These are phyloP conservation scores for Bradynema listronoti DNA, from an alignment of 1,140 invertebrate genomes.

Conservation along the genomic window DNA sequence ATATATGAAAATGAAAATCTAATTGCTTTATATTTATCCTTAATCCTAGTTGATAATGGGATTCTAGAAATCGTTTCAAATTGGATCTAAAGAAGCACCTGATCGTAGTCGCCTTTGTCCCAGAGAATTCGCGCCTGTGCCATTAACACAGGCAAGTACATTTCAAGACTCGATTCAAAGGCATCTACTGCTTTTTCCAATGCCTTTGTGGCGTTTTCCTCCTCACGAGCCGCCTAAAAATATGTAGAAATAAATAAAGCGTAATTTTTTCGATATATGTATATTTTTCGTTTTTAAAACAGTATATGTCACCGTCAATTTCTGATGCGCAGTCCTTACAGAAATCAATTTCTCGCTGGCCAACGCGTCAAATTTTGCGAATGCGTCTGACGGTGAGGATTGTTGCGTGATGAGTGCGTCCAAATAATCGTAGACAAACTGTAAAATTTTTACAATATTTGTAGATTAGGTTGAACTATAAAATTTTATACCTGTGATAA, in stretches of 20 bases:
- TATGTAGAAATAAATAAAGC: conserved; percentile 1
- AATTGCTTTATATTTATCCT: conserved; percentile 64
- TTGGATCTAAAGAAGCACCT: no score
- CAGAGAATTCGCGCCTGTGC: conserved; percentile 98
- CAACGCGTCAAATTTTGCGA: conserved; percentile 90
- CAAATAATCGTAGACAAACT: conserved; percentile 68
- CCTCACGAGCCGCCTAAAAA: conserved; percentile 26
- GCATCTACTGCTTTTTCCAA: conserved; percentile 37
- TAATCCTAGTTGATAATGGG: conserved; percentile 62
- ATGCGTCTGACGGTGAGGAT: conserved; percentile 91
- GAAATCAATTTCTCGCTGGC: conserved; percentile 81
- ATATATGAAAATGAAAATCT: not conserved
- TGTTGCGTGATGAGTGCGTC: conserved; percentile 94
- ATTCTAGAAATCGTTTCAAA: no score
- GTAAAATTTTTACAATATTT: conserved; percentile 50
- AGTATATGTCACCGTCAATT: conserved; percentile 69
- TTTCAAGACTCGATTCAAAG: conserved; percentile 35
- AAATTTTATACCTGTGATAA: conserved; percentile 69
- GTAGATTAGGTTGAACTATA: conserved; percentile 7
- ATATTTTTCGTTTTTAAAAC: conserved; percentile 7
- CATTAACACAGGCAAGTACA: conserved; percentile 80
- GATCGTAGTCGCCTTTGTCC: conserved; percentile 89
- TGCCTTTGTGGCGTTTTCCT: conserved; percentile 23
- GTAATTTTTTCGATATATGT: conserved; percentile 12
- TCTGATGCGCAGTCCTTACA: conserved; percentile 83